Evolutionary conservation across 2,113 vertebrate genomes (phyloP).

Genomic region (Percopsis transmontana): DNA sequence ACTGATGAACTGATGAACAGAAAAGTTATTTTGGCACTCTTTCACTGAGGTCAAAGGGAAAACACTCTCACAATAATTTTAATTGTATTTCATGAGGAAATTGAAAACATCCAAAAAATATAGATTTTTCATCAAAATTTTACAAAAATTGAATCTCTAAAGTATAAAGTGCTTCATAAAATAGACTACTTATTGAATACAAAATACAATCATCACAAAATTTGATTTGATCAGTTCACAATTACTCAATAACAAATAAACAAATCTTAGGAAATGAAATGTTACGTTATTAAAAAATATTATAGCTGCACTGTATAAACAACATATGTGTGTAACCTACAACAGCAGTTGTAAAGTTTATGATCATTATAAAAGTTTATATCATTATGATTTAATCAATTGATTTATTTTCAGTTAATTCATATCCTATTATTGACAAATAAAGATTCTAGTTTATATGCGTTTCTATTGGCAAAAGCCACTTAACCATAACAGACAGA

Average conservation of each 20-base stretch:
- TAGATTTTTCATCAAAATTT: too few species aligned
- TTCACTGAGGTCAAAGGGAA: too few species aligned
- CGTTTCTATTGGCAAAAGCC: conserved; percentile 3
- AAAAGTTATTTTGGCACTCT: too few species aligned
- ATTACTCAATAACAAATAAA: conserved; percentile 14
- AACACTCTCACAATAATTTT: too few species aligned
- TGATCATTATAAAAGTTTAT: too few species aligned
- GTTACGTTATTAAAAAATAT: neutral
- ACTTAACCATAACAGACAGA: neutral
- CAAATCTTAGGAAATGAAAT: conserved; percentile 4
- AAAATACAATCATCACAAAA: conserved; percentile 25
- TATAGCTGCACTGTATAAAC: neutral
- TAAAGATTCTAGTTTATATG: conserved; percentile 1
- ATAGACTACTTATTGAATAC: neutral
- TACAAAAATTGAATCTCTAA: too few species aligned
- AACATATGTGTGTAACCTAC: neutral
- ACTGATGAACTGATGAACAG: too few species aligned
- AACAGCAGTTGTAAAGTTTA: too few species aligned
- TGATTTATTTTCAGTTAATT: too few species aligned
- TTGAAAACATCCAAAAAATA: too few species aligned
- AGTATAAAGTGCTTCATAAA: conserved; percentile 56
- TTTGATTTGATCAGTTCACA: conserved; percentile 4
- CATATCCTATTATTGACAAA: neutral
- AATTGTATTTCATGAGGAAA: too few species aligned
- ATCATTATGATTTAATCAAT: too few species aligned